phyloP scores from a whole-genome alignment of 2,797 vertebrate species.

The Enteromius viviparus region DNA sequence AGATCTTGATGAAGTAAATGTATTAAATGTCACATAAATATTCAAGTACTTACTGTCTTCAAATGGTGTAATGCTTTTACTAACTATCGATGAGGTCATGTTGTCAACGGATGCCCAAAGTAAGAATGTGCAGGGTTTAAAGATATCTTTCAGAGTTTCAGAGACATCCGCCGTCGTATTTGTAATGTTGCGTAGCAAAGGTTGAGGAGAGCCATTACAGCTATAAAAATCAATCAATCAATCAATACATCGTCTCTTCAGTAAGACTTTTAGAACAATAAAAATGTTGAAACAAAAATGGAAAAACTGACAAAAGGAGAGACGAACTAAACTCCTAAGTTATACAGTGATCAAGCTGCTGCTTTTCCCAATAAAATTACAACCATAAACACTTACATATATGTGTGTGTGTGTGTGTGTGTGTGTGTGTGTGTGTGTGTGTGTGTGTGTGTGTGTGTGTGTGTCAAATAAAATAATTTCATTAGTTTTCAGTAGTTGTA shows the following conservation, averaged over 20 bases:
- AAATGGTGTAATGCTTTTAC: neutral
- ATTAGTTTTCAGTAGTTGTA: too few relatives aligned
- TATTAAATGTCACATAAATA: neutral
- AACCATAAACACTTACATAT: too few relatives aligned
- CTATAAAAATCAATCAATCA: neutral
- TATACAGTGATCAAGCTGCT: too few relatives aligned
- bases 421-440: too few relatives aligned
- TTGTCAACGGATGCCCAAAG: slow-evolving; percentile 44
- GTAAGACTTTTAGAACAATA: neutral
- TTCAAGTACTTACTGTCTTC: slow-evolving; percentile 36
- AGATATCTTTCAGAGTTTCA: neutral
- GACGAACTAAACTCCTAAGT: too few relatives aligned
- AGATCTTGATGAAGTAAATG: neutral
- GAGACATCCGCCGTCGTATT: slow-evolving; percentile 34
- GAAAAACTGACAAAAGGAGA: neutral
- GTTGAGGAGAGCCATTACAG: neutral
- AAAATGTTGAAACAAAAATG: neutral
- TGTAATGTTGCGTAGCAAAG: neutral
- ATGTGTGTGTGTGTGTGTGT: too few relatives aligned
- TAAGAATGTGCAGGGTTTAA: fast-evolving
- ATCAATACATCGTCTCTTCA: neutral
- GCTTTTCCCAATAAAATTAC: too few relatives aligned
- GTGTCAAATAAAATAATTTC: too few relatives aligned
- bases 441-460: too few relatives aligned
- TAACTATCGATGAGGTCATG: neutral